Evolutionary conservation across 2,888 invertebrate species (phyloP), one percentile per base, ranked within the genome.

Genomic region (Malacosoma neustria): DNA sequence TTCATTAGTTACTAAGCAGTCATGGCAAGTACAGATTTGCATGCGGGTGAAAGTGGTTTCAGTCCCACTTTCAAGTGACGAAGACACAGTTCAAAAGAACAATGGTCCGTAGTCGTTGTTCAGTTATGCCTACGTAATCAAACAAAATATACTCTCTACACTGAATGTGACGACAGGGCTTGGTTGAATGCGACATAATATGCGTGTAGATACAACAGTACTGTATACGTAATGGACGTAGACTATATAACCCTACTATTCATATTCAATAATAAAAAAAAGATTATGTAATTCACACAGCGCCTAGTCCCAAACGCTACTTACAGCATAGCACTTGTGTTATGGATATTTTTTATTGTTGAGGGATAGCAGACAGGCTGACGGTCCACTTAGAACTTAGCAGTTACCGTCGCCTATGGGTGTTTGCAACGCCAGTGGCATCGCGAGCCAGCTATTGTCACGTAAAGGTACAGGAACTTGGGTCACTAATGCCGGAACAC

Each of bases 1-100:
- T n/a, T n/a, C n/a, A n/a, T n/a, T 22, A 9, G 22, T 22, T 9
- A 22, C 29, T 22, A 14, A 9, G 14, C 13, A 22, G 30, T 22
- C 13, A 15, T 29, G 33, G 31, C 3, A 33, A 12, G 35, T 35
- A 30, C 36, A 33, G 22, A 65, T 70, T 64, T 65, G 64, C 63
- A 61, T 60, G 48, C 46, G 54, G 57, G 68, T 54, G 72, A 73
- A 72, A 73, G 73, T 69, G 58, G 60, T 51, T 53, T 51, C 49
- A 46, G 53, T 9, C 22, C 22, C 5, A 42, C 63, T 61, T 62
- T 64, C 61, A 49, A 56, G 57, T 42, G 53, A 56, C 61, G 58
- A 62, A 45, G 53, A 43, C 48, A 46, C 47, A 48, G 52, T 22
- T 22, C 9, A 47, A 47, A 43, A 45, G 59, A 67, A 71, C 66